Conservation (phyloP, 92 coral and sea anemone species). For the Heliopora coerulea region DNA sequence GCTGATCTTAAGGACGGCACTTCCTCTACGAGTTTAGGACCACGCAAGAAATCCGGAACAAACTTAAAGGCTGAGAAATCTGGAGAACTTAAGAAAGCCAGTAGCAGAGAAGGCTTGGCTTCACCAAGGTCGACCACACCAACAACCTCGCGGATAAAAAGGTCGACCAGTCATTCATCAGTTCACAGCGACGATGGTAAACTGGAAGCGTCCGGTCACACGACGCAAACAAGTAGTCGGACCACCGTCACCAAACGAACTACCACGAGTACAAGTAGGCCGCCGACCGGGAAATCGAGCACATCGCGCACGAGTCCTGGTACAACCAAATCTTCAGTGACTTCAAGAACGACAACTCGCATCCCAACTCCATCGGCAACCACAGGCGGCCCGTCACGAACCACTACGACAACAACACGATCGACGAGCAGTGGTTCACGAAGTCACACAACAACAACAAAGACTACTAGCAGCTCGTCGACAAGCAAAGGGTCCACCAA, state of each 20-base stretch:
- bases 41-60: slow-evolving; percentile 49
- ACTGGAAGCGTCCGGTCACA: slow-evolving; percentile 16
- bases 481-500: background rate
- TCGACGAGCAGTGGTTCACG: slow-evolving; percentile 35
- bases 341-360: slow-evolving; percentile 18
- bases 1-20: slow-evolving; percentile 65
- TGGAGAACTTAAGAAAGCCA: slow-evolving; percentile 56
- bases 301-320: slow-evolving; percentile 17
- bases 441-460: slow-evolving; percentile 22
- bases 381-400: slow-evolving; percentile 41
- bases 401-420: slow-evolving; percentile 35
- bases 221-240: background rate
- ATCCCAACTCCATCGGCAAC: slow-evolving; percentile 11
- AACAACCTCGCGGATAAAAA: slow-evolving; percentile 58
- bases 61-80: slow-evolving; percentile 75
- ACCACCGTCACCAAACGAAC: slow-evolving; percentile 22
- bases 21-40: slow-evolving; percentile 48
- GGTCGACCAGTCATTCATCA: slow-evolving; percentile 33
- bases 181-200: slow-evolving; percentile 33
- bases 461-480: slow-evolving; percentile 17
- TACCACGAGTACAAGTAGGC: slow-evolving; percentile 32
- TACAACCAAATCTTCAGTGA: slow-evolving; percentile 4
- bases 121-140: slow-evolving; percentile 84
- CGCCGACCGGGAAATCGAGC: slow-evolving; percentile 20
- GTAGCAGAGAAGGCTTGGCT: slow-evolving; percentile 77